A percentile compares a stretch with the other conserved stretches of the same genome.
These are phyloP conservation scores for Drosophila orosa DNA, from an alignment of 1,140 invertebrate genomes.

Conservation along the genomic window DNA sequence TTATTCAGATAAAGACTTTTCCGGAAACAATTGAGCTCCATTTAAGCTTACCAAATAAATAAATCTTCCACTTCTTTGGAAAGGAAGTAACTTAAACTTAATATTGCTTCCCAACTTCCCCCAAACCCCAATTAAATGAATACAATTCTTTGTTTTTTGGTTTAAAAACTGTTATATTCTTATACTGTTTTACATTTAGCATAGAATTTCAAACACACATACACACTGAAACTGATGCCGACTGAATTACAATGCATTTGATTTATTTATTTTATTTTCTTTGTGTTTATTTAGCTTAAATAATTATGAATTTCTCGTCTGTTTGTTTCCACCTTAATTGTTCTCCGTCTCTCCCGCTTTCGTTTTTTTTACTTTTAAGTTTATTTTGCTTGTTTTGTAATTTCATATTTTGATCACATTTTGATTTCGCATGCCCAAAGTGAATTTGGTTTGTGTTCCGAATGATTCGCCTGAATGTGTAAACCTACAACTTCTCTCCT, in stretches of 20 bases:
- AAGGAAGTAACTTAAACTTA: too few relatives aligned
- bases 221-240: conserved; percentile 75
- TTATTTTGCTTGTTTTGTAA: conserved; percentile 54
- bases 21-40: too few relatives aligned
- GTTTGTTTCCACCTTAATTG: conserved; percentile 22
- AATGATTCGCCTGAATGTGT: conserved; percentile 76
- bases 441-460: conserved; percentile 76
- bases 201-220: conserved; percentile 81
- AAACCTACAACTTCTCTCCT: conserved; percentile 42
- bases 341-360: conserved; percentile 23
- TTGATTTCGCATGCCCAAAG: conserved; percentile 81
- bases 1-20: too few relatives aligned
- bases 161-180: conserved; percentile 78
- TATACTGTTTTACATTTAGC: conserved; percentile 78
- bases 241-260: conserved; percentile 77
- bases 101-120: background rate
- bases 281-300: conserved; percentile 57
- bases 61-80: too few relatives aligned
- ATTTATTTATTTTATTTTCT: conserved; percentile 25
- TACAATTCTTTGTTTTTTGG: conserved; percentile 21
- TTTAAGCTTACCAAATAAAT: too few relatives aligned
- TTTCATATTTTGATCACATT: conserved; percentile 75
- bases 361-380: conserved; percentile 46
- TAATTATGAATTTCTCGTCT: conserved; percentile 59
- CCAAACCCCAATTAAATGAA: conserved; percentile 3